These are phyloP conservation scores for Ormyrus thymus DNA, from an alignment of 2,888 invertebrate genomes.

Conservation along the genomic window DNA sequence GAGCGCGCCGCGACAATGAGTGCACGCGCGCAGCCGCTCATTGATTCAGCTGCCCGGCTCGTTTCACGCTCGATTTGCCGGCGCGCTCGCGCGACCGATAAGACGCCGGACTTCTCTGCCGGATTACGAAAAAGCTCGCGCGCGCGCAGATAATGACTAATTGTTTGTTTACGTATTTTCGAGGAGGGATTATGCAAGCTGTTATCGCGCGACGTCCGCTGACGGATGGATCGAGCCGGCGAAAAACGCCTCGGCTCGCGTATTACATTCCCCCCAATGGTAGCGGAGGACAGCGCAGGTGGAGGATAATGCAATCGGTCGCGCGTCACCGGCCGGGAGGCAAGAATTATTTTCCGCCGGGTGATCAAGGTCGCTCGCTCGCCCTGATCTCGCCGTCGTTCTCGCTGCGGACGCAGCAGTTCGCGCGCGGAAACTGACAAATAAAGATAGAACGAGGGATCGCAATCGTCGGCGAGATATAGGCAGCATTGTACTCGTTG, in stretches of 20 bases:
- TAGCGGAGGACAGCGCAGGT: not conserved
- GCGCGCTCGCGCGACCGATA: not conserved
- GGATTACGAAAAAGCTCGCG: slow-evolving; percentile 18
- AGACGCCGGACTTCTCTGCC: too few species aligned
- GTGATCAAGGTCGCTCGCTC: not conserved
- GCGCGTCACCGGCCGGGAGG: slow-evolving; percentile 40
- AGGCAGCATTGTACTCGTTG: slow-evolving; percentile 16
- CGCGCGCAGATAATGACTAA: not conserved
- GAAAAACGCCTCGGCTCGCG: not conserved
- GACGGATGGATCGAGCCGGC: not conserved
- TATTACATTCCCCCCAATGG: not conserved
- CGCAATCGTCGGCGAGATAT: slow-evolving; percentile 8
- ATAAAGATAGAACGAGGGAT: not conserved
- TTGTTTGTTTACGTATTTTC: too few species aligned
- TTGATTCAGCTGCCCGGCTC: not conserved
- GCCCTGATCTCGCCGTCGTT: not conserved
- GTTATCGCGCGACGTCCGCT: too few species aligned
- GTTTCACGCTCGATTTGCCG: not conserved
- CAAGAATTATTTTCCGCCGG: not conserved
- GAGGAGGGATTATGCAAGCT: too few species aligned
- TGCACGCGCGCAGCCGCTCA: not conserved
- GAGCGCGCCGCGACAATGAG: not conserved
- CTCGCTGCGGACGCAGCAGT: not conserved
- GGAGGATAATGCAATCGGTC: not conserved
- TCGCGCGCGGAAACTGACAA: slow-evolving; percentile 23